Evolutionary conservation across 2,888 invertebrate species (phyloP).

Genomic region (Dryocosmus kuriphilus): DNA sequence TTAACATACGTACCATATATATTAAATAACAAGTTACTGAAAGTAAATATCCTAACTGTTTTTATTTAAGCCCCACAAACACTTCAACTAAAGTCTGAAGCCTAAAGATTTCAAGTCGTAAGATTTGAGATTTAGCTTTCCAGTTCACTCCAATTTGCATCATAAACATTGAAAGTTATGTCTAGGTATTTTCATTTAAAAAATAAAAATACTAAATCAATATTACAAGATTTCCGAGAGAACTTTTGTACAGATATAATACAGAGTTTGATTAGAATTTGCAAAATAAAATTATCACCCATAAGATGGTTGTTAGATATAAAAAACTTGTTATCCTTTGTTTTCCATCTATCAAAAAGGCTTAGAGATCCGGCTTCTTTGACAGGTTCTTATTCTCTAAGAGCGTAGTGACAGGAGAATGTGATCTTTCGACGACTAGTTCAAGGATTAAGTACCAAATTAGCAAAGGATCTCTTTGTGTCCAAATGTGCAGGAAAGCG

Average conservation of each 20-base stretch:
- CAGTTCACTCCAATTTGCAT: background rate
- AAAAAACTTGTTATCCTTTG: background rate
- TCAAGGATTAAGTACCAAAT: conserved; percentile 1
- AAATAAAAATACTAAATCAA: too few relatives aligned
- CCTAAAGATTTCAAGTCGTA: background rate
- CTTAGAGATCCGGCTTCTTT: background rate
- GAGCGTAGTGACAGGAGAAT: background rate
- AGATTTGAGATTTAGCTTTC: background rate
- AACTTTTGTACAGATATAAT: too few relatives aligned
- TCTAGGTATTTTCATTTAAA: too few relatives aligned
- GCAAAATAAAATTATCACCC: background rate
- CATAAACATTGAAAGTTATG: background rate
- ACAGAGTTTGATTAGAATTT: background rate
- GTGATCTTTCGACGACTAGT: background rate
- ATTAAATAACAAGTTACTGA: conserved; percentile 19
- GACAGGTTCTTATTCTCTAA: background rate
- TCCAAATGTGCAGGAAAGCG: background rate
- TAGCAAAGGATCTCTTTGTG: background rate
- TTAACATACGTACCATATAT: conserved; percentile 17
- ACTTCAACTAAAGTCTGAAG: background rate
- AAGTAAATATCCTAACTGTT: conserved; percentile 8
- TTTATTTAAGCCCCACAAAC: background rate
- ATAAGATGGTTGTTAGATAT: background rate
- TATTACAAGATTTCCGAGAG: too few relatives aligned
- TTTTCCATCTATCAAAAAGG: background rate